Conservation (phyloP, 1,140 invertebrate species). For the Drosophila bocki region DNA sequence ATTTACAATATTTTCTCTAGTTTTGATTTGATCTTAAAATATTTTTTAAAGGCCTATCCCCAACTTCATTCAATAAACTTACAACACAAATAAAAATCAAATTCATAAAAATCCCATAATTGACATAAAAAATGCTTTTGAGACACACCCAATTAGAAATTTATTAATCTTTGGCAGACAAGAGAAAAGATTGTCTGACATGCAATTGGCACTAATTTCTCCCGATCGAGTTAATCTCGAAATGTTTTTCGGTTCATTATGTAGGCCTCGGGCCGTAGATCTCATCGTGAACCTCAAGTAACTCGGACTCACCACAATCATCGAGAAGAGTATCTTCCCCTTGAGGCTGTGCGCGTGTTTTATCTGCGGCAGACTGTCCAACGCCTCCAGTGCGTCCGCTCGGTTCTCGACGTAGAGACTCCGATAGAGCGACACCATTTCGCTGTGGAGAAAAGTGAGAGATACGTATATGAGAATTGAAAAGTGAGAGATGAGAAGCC, state of each 20-base stretch:
- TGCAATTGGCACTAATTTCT: slow-evolving; percentile 35
- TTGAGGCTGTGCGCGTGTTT: slow-evolving; percentile 94
- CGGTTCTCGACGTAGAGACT: slow-evolving; percentile 94
- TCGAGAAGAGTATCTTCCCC: slow-evolving; percentile 96
- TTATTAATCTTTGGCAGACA: slow-evolving; percentile 7
- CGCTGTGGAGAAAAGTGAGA: slow-evolving; percentile 75
- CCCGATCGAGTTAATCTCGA: slow-evolving; percentile 33
- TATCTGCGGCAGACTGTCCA: slow-evolving; percentile 92
- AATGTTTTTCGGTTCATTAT: slow-evolving; percentile 20
- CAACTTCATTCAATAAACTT: neutral
- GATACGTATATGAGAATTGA: slow-evolving; percentile 21
- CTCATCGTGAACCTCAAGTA: slow-evolving; percentile 3
- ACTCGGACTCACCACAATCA: slow-evolving; percentile 94
- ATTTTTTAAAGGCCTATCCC: neutral
- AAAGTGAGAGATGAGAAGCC: neutral
- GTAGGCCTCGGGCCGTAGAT: neutral
- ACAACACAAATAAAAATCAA: neutral
- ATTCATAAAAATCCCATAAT: slow-evolving; percentile 1
- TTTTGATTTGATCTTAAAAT: neutral
- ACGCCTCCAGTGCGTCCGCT: slow-evolving; percentile 93
- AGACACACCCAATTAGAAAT: slow-evolving; percentile 23
- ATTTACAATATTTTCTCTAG: neutral
- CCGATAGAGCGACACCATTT: slow-evolving; percentile 92
- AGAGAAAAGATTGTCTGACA: slow-evolving; percentile 27
- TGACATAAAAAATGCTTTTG: slow-evolving; percentile 4